Evolutionary conservation across 1,140 invertebrate species (phyloP), one percentile per base, ranked within the genome.

Genomic region (Drosophila orosa): DNA sequence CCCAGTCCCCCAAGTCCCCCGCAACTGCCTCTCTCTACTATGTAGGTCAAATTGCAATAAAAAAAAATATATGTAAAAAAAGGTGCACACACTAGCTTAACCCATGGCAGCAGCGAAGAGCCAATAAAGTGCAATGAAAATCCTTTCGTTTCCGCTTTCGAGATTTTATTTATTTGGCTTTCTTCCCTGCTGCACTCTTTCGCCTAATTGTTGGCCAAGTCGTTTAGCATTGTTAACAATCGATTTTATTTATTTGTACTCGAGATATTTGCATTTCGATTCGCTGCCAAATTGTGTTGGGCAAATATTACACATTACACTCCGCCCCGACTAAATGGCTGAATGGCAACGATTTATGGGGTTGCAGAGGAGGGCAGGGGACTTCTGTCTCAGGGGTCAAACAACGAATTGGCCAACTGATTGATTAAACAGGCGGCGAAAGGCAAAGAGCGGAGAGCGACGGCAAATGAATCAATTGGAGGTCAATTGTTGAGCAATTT

Each of bases 271-370:
- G 69, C 37, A 60, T 50, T 50, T 76, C 37, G 62, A 44, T 74
- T 72, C 57, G 33, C 52, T 72, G 75, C 75, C 74, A 78, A 78
- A 44, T 71, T 37, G 57, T 78, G 57, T 71, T 39, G 47, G 57
- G 52, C 66, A 78, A 78, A 71, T 78, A 78, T 78, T 78, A 78
- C 72, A 74, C 72, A 68, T 77, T 76, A 77, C 72, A 56, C n/a
- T n/a, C n/a, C n/a, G n/a, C n/a, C n/a, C n/a, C n/a, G n/a, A n/a
- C n/a, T n/a, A n/a, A n/a, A n/a, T n/a, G n/a, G n/a, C 24, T 47
- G 24, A 61, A 65, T 62, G 58, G 24, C 12, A 22, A 33, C 60
- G 59, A 66, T 37, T 45, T 45, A 47, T 48, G 63, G 60, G 57
- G 45, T 59, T 57, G 55, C 2, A 13, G 22, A 10, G 39, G 39